Evolutionary conservation across 2,888 invertebrate genomes (phyloP).

Genomic region (Ophion ventricosus): DNA sequence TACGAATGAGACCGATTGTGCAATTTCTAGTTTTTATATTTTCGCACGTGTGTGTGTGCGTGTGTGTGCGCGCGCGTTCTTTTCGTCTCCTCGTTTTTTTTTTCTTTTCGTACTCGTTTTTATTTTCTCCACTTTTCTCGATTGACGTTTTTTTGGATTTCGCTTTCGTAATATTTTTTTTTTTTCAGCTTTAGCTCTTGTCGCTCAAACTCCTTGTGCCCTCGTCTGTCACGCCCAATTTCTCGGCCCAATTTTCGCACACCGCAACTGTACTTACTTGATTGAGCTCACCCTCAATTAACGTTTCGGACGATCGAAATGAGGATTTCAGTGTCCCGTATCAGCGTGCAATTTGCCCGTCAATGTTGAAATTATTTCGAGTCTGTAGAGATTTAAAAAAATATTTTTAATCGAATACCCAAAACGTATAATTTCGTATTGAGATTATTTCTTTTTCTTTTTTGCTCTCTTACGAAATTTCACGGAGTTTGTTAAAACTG

Average conservation of each 20-base stretch:
- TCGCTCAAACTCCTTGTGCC: slow-evolving; percentile 27
- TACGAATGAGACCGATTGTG: slow-evolving; percentile 77
- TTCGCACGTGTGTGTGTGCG: slow-evolving; percentile 9
- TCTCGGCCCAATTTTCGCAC: slow-evolving; percentile 14
- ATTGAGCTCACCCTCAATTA: slow-evolving; percentile 47
- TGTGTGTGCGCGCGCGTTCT: too few species aligned
- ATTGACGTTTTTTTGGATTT: slow-evolving; percentile 39
- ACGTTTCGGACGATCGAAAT: slow-evolving; percentile 42
- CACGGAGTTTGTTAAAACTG: background rate
- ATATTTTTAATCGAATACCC: background rate
- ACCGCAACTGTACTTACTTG: slow-evolving; percentile 62
- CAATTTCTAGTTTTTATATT: slow-evolving; percentile 73
- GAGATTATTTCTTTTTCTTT: slow-evolving; percentile 25
- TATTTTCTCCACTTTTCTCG: slow-evolving; percentile 31
- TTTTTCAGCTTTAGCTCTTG: background rate
- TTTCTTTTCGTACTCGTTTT: slow-evolving; percentile 23
- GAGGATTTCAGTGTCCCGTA: background rate
- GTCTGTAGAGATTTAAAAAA: background rate
- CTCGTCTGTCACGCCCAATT: background rate
- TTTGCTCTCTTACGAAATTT: slow-evolving; percentile 6
- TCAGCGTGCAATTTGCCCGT: too few species aligned
- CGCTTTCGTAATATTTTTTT: slow-evolving; percentile 17
- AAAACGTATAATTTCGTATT: background rate
- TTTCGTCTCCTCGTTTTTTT: slow-evolving; percentile 16
- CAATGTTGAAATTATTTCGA: background rate